Conservation (phyloP, 2,113 vertebrate genomes). For the Pollimyrus isidori region DNA sequence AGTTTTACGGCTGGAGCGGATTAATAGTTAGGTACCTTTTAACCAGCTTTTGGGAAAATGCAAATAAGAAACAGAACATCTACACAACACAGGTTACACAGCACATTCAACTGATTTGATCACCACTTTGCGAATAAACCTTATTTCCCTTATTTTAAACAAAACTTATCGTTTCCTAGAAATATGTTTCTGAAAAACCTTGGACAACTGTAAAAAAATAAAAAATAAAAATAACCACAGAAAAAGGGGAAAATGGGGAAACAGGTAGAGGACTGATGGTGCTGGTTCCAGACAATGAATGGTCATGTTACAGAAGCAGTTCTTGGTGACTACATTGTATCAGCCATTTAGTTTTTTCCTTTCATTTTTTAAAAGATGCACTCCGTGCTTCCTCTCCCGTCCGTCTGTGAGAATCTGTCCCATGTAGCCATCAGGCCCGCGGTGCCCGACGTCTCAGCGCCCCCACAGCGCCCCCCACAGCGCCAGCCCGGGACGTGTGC, state of each 20-base stretch:
- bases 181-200: conserved; percentile 31
- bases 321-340: conserved; percentile 37
- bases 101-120: conserved; percentile 38
- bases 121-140: conserved; percentile 41
- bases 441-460: neutral
- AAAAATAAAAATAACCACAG: conserved; percentile 20
- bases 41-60: conserved; percentile 25
- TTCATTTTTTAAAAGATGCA: neutral
- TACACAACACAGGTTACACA: conserved; percentile 23
- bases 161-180: conserved; percentile 25
- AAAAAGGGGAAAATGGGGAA: conserved; percentile 35
- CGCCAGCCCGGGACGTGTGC: conserved; percentile 5
- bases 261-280: conserved; percentile 28
- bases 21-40: conserved; percentile 29
- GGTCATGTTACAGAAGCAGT: conserved; percentile 38
- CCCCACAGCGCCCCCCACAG: neutral
- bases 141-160: conserved; percentile 27
- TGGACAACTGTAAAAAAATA: conserved; percentile 30
- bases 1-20: conserved; percentile 24
- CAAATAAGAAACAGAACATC: conserved; percentile 27
- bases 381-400: conserved; percentile 26
- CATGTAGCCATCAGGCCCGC: conserved; percentile 5
- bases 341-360: neutral
- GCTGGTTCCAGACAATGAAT: conserved; percentile 15
- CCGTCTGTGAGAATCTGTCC: conserved; percentile 9